phyloP scores from a whole-genome alignment of 2,797 vertebrate species.

The Malacoctenus gilli region DNA sequence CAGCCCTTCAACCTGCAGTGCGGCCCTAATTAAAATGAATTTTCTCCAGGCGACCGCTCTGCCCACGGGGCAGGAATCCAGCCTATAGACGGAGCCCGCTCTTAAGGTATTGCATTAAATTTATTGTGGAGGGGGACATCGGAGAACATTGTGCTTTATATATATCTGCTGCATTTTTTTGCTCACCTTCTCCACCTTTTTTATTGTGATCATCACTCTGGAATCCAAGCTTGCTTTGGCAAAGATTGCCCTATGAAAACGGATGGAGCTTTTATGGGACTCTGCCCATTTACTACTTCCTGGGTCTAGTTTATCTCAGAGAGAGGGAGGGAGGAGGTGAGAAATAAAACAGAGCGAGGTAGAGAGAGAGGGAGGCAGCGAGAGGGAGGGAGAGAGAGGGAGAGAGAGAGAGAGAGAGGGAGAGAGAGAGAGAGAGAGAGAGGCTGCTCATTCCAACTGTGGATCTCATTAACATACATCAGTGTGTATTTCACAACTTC shows the following conservation, averaged over 20 bases:
- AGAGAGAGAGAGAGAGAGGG: slow-evolving; percentile 46
- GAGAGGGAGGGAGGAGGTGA: slow-evolving; percentile 41
- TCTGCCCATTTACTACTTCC: slow-evolving; percentile 76
- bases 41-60: slow-evolving; percentile 82
- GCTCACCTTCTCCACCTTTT: slow-evolving; percentile 71
- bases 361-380: slow-evolving; percentile 11
- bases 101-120: slow-evolving; percentile 82
- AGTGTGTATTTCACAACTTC: slow-evolving; percentile 82
- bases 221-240: slow-evolving; percentile 77
- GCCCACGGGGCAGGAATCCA: slow-evolving; percentile 78
- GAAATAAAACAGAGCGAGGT: too few relatives aligned
- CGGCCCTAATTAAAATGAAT: slow-evolving; percentile 85
- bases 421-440: slow-evolving; percentile 54
- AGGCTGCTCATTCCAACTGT: slow-evolving; percentile 74
- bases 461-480: slow-evolving; percentile 84
- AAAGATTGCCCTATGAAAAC: slow-evolving; percentile 79
- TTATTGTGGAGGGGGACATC: slow-evolving; percentile 76
- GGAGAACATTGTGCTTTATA: slow-evolving; percentile 80
- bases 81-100: slow-evolving; percentile 73
- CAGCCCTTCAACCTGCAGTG: slow-evolving; percentile 80
- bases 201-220: slow-evolving; percentile 82
- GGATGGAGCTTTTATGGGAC: slow-evolving; percentile 74
- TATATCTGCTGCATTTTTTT: slow-evolving; percentile 69
- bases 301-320: slow-evolving; percentile 70
- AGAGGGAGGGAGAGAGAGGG: slow-evolving; percentile 29